These are phyloP conservation scores for Caenorhabditis sp. DNA, from an alignment of 2,888 invertebrate species.

Conservation along the genomic window DNA sequence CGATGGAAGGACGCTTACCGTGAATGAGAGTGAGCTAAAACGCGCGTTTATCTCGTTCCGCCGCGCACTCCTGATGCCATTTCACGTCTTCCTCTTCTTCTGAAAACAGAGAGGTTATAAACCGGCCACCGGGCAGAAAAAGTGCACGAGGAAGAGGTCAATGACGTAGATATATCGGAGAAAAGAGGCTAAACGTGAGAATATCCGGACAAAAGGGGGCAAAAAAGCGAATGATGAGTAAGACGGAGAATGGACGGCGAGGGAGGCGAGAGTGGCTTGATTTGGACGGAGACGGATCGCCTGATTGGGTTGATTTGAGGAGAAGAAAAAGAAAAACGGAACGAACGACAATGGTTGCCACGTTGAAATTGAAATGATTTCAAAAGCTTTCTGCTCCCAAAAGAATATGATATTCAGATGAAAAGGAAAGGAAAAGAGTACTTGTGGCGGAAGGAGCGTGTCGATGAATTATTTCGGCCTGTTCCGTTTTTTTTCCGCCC, in stretches of 20 bases:
- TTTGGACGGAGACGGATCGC: background rate
- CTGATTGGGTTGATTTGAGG: slow-evolving; percentile 38
- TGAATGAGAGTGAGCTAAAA: background rate
- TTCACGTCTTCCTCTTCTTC: slow-evolving; percentile 18
- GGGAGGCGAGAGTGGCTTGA: slow-evolving; percentile 39
- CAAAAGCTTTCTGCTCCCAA: background rate
- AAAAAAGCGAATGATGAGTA: slow-evolving; percentile 37
- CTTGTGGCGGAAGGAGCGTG: slow-evolving; percentile 34
- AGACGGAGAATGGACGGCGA: slow-evolving; percentile 15
- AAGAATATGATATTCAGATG: background rate
- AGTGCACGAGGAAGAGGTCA: background rate
- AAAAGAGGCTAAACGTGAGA: slow-evolving; percentile 8
- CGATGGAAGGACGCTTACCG: no score
- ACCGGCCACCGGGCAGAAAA: background rate
- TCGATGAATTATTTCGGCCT: slow-evolving; percentile 38
- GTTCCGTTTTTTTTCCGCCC: slow-evolving; percentile 5
- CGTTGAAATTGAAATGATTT: no score
- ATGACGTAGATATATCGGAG: background rate
- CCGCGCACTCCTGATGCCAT: slow-evolving; percentile 35
- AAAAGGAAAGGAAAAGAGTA: background rate
- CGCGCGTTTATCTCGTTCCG: slow-evolving; percentile 28
- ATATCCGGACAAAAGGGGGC: slow-evolving; percentile 10
- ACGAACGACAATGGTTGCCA: slow-evolving; percentile 5
- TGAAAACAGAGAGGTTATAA: slow-evolving; percentile 5
- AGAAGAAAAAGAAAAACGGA: background rate